Evolutionary conservation across 2,888 invertebrate species (phyloP), one percentile per base, ranked within the genome.

Genomic region (Dinocampus coccinellae): DNA sequence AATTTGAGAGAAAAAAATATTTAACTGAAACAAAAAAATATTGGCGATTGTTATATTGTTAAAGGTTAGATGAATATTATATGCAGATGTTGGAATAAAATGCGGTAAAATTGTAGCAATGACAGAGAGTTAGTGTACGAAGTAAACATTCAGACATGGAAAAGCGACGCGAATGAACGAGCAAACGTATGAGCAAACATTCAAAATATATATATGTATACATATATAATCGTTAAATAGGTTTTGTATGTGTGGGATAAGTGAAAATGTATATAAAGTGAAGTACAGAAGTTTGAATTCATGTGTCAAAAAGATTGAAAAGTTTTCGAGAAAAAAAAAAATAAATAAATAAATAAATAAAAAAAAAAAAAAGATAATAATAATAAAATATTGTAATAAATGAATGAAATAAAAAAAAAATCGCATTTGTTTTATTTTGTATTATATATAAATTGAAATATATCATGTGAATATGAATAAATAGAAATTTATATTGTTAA

Each of bases 11-110:
- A 7, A 29, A 29, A 29, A 4, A 29, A 29, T 4, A 29, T 22
- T 22, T 53, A 2, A 10, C 4, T 53, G 16, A 53, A 16, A 16
- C 16, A 2, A 47, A 20, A 29, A 29, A 29, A 16, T 22, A 53
- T 53, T 53, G 10, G 4, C 39, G 11, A 7, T 7, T 47, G 3
- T 47, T 47, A 3, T 47, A 3, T 9, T 3, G n/a, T 47, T 47
- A 10, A 47, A 47, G 13, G 53, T 22, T 16, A 52, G 29, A 16
- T 26, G 52, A 22, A 64, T 39, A 47, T 47, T 64, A 36, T 66
- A 66, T 66, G 66, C 66, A 66, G 66, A 66, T 66, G 36, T 26
- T 13, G 58, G 22, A 58, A 13, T 9, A 36, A 36, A 36, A 1
- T 36, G 36, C 10, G 36, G 29, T 4, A 29, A 29, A 9, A 36